phyloP scores from a whole-genome alignment of 2,888 invertebrate species.

The Monochamus alternatus region DNA sequence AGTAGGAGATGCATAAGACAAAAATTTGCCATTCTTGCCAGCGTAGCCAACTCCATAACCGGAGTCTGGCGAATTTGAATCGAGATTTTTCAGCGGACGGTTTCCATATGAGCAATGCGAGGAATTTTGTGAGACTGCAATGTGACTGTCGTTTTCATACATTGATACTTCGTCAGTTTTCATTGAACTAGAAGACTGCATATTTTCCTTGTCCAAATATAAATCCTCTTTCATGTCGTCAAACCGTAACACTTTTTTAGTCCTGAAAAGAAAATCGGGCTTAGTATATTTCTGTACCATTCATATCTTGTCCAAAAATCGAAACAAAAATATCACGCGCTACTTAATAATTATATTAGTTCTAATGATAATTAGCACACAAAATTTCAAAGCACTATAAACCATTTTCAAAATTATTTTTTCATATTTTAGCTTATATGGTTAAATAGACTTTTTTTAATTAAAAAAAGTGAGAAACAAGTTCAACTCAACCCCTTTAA shows the following conservation, averaged over 20 bases:
- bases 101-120: conserved; percentile 58
- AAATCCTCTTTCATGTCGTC: conserved; percentile 46
- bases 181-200: conserved; percentile 59
- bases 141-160: conserved; percentile 63
- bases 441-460: too few species aligned
- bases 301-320: neutral
- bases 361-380: too few species aligned
- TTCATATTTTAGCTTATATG: too few species aligned
- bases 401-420: too few species aligned
- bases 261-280: conserved; percentile 1
- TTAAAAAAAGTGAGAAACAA: too few species aligned
- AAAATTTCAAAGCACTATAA: too few species aligned
- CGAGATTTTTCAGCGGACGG: conserved; percentile 73
- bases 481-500: too few species aligned
- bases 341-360: too few species aligned
- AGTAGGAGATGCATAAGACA: conserved; percentile 61
- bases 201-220: conserved; percentile 64
- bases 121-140: conserved; percentile 57
- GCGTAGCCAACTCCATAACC: conserved; percentile 72
- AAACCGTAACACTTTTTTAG: conserved; percentile 39
- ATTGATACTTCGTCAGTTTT: conserved; percentile 67
- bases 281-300: neutral
- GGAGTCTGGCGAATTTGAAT: conserved; percentile 76
- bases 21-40: conserved; percentile 61
- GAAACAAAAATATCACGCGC: too few species aligned